Percentiles rank a stretch among this genome's conserved stretches.
Conservation (phyloP, 2,113 vertebrate species). For the Nyctibius bracteatus region DNA sequence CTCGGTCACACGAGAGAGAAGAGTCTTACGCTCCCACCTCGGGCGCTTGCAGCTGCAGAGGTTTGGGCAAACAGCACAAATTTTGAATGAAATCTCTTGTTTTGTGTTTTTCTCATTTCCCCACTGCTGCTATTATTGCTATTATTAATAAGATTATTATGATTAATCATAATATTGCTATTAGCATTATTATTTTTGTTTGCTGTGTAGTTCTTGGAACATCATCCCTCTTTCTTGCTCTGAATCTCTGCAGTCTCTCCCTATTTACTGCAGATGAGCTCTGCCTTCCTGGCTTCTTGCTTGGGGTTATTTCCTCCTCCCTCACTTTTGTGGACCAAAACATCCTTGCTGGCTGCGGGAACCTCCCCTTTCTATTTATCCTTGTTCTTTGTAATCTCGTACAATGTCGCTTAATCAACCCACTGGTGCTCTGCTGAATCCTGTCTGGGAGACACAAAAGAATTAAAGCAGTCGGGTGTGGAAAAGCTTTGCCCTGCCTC, state of each 20-base stretch:
- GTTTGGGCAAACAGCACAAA: background rate
- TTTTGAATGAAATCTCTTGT: background rate
- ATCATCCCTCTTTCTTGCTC: background rate
- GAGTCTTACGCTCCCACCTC: background rate
- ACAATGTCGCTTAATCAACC: background rate
- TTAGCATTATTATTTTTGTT: background rate
- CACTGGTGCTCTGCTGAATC: background rate
- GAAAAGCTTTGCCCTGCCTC: background rate
- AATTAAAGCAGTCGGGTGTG: background rate
- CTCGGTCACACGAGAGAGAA: background rate
- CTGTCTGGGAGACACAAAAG: background rate
- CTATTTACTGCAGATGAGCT: background rate
- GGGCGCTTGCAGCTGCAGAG: background rate
- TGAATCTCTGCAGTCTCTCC: background rate
- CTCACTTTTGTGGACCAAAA: background rate
- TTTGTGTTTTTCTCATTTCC: background rate
- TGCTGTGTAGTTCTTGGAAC: background rate
- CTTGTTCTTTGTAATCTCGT: background rate
- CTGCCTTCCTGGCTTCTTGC: background rate
- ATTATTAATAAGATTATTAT: background rate
- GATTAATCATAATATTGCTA: background rate
- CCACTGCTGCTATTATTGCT: background rate
- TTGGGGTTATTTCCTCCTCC: constrained; percentile 8
- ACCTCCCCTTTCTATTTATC: constrained; percentile 12
- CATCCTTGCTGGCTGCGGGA: background rate